These are phyloP conservation scores for Sebastes trivittatus DNA, from an alignment of 2,797 vertebrate genomes.

Conservation along the genomic window DNA sequence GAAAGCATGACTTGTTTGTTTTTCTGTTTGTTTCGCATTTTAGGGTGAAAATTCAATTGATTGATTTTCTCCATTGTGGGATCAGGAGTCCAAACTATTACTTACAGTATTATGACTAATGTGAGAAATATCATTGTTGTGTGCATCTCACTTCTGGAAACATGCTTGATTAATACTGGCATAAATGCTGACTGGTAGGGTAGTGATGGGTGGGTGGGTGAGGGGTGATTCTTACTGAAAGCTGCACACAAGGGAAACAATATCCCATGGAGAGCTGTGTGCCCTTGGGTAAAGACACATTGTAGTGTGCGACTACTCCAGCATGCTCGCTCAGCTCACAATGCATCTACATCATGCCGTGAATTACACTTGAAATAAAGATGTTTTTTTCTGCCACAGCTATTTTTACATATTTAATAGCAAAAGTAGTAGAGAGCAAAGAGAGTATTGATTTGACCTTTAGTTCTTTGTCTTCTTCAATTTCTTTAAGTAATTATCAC, in stretches of 20 bases:
- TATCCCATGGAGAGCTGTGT: conserved; percentile 20
- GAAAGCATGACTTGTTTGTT: conserved; percentile 14
- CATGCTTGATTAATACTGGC: conserved; percentile 50
- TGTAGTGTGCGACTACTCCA: conserved; percentile 22
- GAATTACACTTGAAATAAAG: conserved; percentile 14
- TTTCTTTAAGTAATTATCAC: background rate
- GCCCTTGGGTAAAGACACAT: conserved; percentile 42
- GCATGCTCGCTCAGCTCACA: conserved; percentile 25
- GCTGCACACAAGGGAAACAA: conserved; percentile 44
- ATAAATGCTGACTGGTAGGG: conserved; percentile 60
- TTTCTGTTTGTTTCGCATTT: conserved; percentile 1
- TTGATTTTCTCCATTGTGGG: background rate
- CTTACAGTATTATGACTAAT: conserved; percentile 5
- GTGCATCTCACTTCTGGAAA: conserved; percentile 12
- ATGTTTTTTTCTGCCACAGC: background rate
- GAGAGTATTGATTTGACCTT: background rate
- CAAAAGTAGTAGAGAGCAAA: background rate
- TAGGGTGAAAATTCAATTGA: background rate
- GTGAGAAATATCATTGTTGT: conserved; percentile 25
- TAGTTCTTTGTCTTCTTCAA: background rate
- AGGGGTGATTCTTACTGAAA: conserved; percentile 49
- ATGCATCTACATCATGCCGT: conserved; percentile 12
- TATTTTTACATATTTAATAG: background rate
- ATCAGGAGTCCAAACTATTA: conserved; percentile 1
- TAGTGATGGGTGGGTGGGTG: conserved; percentile 35